phyloP scores from a whole-genome alignment of 1,140 invertebrate species.

The Pissodes strobi region DNA sequence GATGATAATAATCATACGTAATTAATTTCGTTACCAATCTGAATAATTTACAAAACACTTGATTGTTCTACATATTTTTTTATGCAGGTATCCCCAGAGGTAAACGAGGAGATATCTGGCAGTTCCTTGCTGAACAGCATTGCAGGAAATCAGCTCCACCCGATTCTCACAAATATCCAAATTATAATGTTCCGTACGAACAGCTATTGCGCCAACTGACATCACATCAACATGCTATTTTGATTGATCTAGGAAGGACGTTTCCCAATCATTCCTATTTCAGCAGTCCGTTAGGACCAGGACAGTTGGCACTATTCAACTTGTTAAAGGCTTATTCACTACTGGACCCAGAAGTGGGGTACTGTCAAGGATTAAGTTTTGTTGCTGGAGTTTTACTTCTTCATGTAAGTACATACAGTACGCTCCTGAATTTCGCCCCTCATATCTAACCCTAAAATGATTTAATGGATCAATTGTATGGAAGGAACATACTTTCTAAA shows the following conservation, averaged over 20 bases:
- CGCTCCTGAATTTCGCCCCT: too few species aligned
- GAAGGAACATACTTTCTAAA: too few species aligned
- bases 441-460: neutral
- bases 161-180: conserved; percentile 69
- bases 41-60: too few species aligned
- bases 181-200: conserved; percentile 79
- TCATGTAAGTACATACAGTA: conserved; percentile 92
- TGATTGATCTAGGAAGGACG: conserved; percentile 90
- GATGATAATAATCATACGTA: too few species aligned
- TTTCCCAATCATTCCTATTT: conserved; percentile 95
- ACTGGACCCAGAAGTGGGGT: conserved; percentile 91
- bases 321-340: conserved; percentile 94
- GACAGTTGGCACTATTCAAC: conserved; percentile 92
- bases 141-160: conserved; percentile 71
- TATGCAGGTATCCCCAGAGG: conserved; percentile 79
- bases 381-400: conserved; percentile 90
- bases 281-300: conserved; percentile 81
- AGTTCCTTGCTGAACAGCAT: conserved; percentile 83
- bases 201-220: conserved; percentile 84
- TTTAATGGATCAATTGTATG: neutral
- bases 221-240: conserved; percentile 92
- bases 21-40: too few species aligned
- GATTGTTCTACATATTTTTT: too few species aligned
- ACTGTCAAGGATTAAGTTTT: conserved; percentile 95
- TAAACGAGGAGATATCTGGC: conserved; percentile 90